phyloP scores from a whole-genome alignment of 2,888 invertebrate species.

The Chrysomela aeneicollis region DNA sequence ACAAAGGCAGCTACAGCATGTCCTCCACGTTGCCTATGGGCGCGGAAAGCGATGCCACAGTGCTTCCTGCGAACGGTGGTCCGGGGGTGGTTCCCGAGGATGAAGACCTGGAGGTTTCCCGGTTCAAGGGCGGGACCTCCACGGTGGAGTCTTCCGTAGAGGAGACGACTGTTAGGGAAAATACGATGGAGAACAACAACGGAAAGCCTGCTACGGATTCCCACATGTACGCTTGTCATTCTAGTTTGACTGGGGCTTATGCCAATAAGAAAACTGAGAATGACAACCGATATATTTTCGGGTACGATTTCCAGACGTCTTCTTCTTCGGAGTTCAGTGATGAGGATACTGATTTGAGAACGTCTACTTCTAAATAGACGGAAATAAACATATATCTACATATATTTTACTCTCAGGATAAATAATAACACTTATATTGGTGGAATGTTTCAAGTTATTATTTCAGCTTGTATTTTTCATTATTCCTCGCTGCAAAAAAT shows the following conservation, averaged over 20 bases:
- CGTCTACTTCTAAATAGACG: slow-evolving; percentile 28
- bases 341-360: slow-evolving; percentile 29
- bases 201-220: slow-evolving; percentile 26
- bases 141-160: slow-evolving; percentile 6
- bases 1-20: background rate
- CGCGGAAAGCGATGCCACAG: too few relatives aligned
- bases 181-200: slow-evolving; percentile 11
- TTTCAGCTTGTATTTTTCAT: too few relatives aligned
- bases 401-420: background rate
- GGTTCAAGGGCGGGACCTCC: background rate
- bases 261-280: slow-evolving; percentile 34
- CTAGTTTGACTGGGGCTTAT: slow-evolving; percentile 52
- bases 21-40: background rate
- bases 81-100: background rate
- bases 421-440: background rate
- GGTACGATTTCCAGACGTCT: slow-evolving; percentile 55
- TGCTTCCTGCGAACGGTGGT: too few relatives aligned
- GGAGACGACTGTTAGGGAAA: slow-evolving; percentile 21
- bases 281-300: slow-evolving; percentile 52
- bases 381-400: too few relatives aligned
- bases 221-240: slow-evolving; percentile 51
- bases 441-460: too few relatives aligned
- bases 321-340: slow-evolving; percentile 42
- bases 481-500: too few relatives aligned
- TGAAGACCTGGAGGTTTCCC: background rate